Percentiles rank a stretch among this genome's conserved stretches.
These are phyloP conservation scores for Parazoanthus swiftii DNA, from an alignment of 92 coral and sea anemone genomes.

Conservation along the genomic window DNA sequence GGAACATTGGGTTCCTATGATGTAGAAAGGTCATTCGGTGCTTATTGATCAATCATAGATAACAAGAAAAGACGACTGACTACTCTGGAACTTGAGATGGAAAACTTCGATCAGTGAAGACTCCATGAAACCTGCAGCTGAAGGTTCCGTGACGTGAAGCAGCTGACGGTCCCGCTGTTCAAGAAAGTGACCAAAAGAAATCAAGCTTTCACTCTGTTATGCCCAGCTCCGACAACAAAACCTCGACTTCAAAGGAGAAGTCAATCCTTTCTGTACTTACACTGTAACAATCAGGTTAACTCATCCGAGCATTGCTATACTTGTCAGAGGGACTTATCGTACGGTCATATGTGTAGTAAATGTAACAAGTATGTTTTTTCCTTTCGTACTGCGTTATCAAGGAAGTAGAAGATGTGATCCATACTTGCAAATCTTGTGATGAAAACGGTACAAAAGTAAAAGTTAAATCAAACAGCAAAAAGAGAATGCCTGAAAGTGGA, in stretches of 20 bases:
- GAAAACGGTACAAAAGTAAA: conserved; percentile 7
- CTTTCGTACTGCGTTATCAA: neutral
- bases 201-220: neutral
- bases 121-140: conserved; percentile 17
- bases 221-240: conserved; percentile 25
- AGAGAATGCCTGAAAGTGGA: neutral
- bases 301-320: conserved; percentile 1
- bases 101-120: conserved; percentile 40
- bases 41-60: conserved; percentile 13
- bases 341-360: conserved; percentile 9
- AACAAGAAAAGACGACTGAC: conserved; percentile 29
- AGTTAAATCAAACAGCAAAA: conserved; percentile 4
- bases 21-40: conserved; percentile 46
- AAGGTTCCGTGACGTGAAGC: neutral
- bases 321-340: conserved; percentile 22
- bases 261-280: conserved; percentile 13
- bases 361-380: conserved; percentile 2
- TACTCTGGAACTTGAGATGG: conserved; percentile 45
- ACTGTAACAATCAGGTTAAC: conserved; percentile 1
- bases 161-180: neutral
- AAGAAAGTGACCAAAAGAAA: conserved; percentile 32
- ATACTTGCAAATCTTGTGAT: no score
- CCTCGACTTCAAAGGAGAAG: conserved; percentile 17
- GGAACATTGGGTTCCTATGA: conserved; percentile 49
- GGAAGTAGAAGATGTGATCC: neutral